Evolutionary conservation across 2,113 vertebrate species (phyloP).

Genomic region (Ancistrus triradiatus): DNA sequence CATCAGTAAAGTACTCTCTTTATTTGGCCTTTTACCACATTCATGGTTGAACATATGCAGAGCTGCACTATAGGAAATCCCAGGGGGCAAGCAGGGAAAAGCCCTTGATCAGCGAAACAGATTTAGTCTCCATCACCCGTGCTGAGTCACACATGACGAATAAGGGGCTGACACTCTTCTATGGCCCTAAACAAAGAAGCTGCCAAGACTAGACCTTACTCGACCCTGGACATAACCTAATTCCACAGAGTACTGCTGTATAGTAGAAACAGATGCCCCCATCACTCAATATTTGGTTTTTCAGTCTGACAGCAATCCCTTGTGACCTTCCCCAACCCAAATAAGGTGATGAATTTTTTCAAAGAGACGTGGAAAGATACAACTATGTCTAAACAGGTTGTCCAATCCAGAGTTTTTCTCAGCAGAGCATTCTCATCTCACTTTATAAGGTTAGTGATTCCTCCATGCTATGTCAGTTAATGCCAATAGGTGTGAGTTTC

Average conservation of each 20-base stretch:
- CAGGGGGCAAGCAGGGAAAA: constrained; percentile 2
- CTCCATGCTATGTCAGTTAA: constrained; percentile 45
- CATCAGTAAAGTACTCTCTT: constrained; percentile 27
- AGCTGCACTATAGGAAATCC: constrained; percentile 5
- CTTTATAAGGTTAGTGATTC: constrained; percentile 48
- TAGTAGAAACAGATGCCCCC: constrained; percentile 30
- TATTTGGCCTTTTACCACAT: constrained; percentile 20
- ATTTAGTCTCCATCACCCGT: constrained; percentile 15
- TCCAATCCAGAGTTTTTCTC: constrained; percentile 40
- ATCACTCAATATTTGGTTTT: constrained; percentile 14
- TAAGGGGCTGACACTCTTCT: constrained; percentile 20
- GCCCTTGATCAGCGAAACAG: constrained; percentile 10
- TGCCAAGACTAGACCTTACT: constrained; percentile 4
- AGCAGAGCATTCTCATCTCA: constrained; percentile 39
- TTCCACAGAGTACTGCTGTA: background rate
- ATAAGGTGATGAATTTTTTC: background rate
- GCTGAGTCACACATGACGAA: constrained; percentile 28
- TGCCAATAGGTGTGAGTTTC: constrained; percentile 39
- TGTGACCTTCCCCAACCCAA: constrained; percentile 7
- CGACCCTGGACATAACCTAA: constrained; percentile 30
- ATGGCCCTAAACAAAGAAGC: constrained; percentile 24
- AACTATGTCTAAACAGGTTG: constrained; percentile 7
- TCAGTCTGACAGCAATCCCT: background rate
- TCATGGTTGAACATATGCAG: constrained; percentile 7
- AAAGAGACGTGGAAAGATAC: constrained; percentile 6